Base-by-base conservation (phyloP, 1,140 invertebrate species). In the Micrasema longulum region DNA sequence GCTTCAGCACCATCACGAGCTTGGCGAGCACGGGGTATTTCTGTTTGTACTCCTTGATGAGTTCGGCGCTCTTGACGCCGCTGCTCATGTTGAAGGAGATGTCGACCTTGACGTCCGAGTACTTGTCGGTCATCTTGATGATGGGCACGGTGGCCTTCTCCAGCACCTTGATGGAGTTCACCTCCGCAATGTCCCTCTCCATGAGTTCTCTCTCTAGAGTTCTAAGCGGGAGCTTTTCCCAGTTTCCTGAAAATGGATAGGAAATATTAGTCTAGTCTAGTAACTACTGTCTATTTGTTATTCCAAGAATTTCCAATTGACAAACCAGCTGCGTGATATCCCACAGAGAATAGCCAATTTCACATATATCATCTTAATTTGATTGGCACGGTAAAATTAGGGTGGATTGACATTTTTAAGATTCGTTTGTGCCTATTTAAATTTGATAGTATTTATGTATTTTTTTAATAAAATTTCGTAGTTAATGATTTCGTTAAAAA, bases 21-120 rank as follows among this genome's bases (percentile, higher is more conserved):
- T 97, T 97, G 22, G 93, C 91, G 71, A 99, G 86, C 64, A 93
- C 91, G 20, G 96, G 96, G 87, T 91, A 99, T 68, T 88, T 88
- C 45, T 84, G 82, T 80, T 93, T 92, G 78, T 89, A 95, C 69
- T 91, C 89, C 80, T 96, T 97, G 69, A 99, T 99, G 52, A 99
- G 89, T 83, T 97, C 93, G 1, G 96, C 97, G 78, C 96, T 97
- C 86, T 95, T 95, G 12, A 97, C 92, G 41, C 96, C 96, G 83
- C 95, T 97, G 79, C 90, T 94, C 94, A 97, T 97, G 83, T 98
- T 99, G 86, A 99, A 99, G 79, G 96, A 98, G 79, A 99, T 99
- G 85, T 99, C 97, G 76, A 98, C 95, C 82, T 91, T 91, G 53
- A 99, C 93, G 75, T 97, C 95, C 38, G 96, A 97, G 80, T 92